Conservation (phyloP, 53 echinoderm and acorn worm genomes). For the Echinarachnius parma region DNA sequence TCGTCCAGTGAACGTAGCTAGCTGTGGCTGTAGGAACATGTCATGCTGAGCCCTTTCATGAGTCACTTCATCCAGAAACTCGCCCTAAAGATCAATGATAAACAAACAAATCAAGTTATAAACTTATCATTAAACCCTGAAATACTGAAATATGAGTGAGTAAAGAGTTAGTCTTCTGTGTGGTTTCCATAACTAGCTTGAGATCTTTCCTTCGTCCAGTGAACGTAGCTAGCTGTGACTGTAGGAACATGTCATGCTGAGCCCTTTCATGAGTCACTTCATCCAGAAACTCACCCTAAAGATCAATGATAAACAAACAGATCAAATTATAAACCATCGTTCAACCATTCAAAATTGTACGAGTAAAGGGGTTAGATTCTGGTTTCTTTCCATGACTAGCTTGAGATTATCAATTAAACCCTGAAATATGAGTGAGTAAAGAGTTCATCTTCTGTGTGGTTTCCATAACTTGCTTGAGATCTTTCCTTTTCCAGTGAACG, state of each 20-base stretch:
- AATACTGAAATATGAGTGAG: too few species aligned
- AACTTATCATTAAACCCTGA: neutral
- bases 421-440: constrained; percentile 61
- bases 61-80: constrained; percentile 60
- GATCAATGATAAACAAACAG: too few species aligned
- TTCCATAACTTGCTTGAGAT: constrained; percentile 69
- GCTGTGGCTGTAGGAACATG: constrained; percentile 69
- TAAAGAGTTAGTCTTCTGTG: constrained; percentile 37
- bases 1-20: constrained; percentile 67
- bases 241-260: constrained; percentile 63
- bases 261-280: constrained; percentile 51
- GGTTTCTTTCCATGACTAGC: constrained; percentile 57
- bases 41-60: constrained; percentile 68
- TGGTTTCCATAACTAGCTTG: constrained; percentile 53
- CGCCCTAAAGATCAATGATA: constrained; percentile 43
- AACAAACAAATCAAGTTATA: neutral
- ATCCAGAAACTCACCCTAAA: constrained; percentile 64
- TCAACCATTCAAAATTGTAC: constrained; percentile 67
- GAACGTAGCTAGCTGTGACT: constrained; percentile 51
- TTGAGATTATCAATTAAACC: constrained; percentile 66
- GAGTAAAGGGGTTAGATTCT: constrained; percentile 40
- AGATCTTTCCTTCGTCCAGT: constrained; percentile 71
- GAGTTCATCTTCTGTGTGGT: constrained; percentile 44
- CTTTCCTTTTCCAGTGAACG: constrained; percentile 75
- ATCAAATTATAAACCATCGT: too few species aligned